phyloP scores from a whole-genome alignment of 2,888 invertebrate species.

The Cantharis nigra region DNA sequence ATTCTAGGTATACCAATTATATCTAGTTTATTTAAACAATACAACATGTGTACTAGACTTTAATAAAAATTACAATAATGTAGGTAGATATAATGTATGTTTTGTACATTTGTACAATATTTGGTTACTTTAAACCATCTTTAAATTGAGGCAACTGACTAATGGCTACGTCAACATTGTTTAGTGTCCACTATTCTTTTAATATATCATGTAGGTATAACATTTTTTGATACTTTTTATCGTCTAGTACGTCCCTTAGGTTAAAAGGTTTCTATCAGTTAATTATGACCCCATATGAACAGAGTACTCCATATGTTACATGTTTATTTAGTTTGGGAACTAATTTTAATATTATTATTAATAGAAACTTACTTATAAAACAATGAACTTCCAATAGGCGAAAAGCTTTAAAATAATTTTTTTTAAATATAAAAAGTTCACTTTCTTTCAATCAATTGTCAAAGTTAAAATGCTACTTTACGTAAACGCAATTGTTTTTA shows the following conservation, averaged over 20 bases:
- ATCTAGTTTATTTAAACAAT: conserved; percentile 20
- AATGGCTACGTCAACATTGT: conserved; percentile 39
- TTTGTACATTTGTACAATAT: conserved; percentile 41
- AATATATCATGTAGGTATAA: conserved; percentile 5
- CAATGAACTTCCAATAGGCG: too few relatives aligned
- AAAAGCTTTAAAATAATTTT: too few relatives aligned
- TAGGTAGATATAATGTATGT: not conserved
- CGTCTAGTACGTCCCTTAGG: not conserved
- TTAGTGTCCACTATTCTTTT: conserved; percentile 13
- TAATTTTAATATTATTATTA: too few relatives aligned
- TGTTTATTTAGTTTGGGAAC: not conserved
- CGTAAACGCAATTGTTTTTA: too few relatives aligned
- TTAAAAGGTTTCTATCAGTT: not conserved
- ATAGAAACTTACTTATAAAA: too few relatives aligned
- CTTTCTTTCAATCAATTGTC: too few relatives aligned
- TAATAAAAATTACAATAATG: conserved; percentile 39
- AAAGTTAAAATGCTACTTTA: too few relatives aligned
- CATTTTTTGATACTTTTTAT: conserved; percentile 21
- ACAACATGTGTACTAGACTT: conserved; percentile 28
- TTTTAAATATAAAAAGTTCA: too few relatives aligned
- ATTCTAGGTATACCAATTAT: not conserved
- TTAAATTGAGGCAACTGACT: conserved; percentile 38
- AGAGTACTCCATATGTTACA: not conserved
- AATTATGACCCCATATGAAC: not conserved
- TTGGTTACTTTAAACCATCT: conserved; percentile 38